These are phyloP conservation scores for Catagonus wagneri DNA, from an alignment of 2,113 vertebrate species.

Conservation along the genomic window DNA sequence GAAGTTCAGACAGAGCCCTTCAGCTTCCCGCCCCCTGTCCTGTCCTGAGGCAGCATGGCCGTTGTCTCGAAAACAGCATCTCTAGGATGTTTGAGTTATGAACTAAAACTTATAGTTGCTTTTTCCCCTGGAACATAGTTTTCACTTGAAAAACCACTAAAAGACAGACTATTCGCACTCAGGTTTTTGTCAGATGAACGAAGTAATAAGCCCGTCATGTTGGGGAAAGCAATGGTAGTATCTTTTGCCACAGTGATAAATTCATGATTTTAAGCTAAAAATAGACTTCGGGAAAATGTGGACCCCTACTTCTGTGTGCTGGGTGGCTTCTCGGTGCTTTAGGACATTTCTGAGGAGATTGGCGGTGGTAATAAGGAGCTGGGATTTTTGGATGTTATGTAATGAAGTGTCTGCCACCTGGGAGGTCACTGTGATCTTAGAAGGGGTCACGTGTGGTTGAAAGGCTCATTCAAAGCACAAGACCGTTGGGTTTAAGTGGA, in stretches of 20 bases:
- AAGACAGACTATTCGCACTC: background rate
- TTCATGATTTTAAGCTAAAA: constrained; percentile 35
- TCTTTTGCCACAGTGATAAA: constrained; percentile 1
- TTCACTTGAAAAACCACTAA: background rate
- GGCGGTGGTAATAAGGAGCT: background rate
- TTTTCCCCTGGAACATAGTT: background rate
- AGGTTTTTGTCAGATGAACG: background rate
- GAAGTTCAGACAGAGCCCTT: background rate
- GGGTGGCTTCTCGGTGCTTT: background rate
- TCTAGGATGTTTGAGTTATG: background rate
- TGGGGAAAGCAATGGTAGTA: background rate
- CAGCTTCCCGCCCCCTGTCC: background rate
- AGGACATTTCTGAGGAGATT: background rate
- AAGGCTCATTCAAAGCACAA: background rate
- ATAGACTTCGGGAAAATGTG: background rate
- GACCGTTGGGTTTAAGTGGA: background rate
- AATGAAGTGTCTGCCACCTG: background rate
- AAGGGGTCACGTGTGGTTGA: background rate
- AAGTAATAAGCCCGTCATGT: background rate
- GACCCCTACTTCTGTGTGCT: background rate
- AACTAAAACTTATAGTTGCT: background rate
- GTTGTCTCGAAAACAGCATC: background rate
- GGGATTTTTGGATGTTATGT: background rate
- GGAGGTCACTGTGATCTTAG: background rate
- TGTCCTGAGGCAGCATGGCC: background rate